These are phyloP conservation scores for Cyprinella venusta DNA, from an alignment of 2,797 vertebrate species.

Conservation along the genomic window DNA sequence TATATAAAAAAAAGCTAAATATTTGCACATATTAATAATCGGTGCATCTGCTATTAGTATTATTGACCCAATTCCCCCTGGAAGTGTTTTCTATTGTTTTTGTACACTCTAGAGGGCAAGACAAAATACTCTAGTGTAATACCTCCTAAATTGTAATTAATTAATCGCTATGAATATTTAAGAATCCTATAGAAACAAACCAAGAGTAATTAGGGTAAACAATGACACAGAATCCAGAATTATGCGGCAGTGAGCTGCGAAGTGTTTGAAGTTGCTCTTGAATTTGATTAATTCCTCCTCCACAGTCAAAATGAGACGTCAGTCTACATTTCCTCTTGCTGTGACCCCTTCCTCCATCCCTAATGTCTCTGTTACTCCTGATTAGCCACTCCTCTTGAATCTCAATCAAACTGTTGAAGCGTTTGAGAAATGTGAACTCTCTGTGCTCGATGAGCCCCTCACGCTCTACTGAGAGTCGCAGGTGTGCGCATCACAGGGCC, in stretches of 20 bases:
- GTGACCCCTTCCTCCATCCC: constrained; percentile 1
- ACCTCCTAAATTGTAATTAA: background rate
- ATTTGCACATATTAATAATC: background rate
- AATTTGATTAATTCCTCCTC: constrained; percentile 24
- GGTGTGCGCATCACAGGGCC: constrained; percentile 24
- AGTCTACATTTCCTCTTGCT: background rate
- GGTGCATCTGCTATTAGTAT: background rate
- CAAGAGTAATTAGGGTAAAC: constrained; percentile 13
- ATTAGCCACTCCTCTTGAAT: constrained; percentile 15
- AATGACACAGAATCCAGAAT: constrained; percentile 10
- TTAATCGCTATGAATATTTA: constrained; percentile 14
- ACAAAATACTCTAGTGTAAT: background rate
- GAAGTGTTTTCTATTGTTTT: background rate
- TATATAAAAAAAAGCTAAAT: background rate
- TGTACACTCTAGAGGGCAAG: background rate
- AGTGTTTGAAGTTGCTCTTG: constrained; percentile 36
- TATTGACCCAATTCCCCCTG: background rate
- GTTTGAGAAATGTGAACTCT: constrained; percentile 7
- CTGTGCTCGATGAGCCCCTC: background rate
- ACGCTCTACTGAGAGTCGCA: constrained; percentile 7
- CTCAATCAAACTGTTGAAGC: constrained; percentile 2
- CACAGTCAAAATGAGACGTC: constrained; percentile 6
- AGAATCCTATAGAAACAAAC: background rate
- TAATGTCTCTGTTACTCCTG: background rate
- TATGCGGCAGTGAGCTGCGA: background rate